These are phyloP conservation scores for Macrosiphum euphorbiae DNA, from an alignment of 2,888 invertebrate species.

Conservation along the genomic window DNA sequence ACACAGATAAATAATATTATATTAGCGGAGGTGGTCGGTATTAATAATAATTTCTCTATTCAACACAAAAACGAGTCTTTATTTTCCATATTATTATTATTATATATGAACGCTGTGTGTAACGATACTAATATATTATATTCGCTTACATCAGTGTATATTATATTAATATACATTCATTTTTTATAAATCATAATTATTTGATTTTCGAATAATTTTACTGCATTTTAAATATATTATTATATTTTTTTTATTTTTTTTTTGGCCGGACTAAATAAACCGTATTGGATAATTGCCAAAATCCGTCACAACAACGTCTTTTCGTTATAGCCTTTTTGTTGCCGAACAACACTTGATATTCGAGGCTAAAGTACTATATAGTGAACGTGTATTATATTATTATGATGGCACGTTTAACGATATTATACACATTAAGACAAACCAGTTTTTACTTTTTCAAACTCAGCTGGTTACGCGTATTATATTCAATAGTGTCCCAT, in stretches of 20 bases:
- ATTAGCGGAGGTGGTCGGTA: slow-evolving; percentile 1
- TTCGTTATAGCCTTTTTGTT: slow-evolving; percentile 18
- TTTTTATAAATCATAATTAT: not conserved
- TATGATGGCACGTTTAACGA: slow-evolving; percentile 24
- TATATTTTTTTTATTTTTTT: too few species aligned
- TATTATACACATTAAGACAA: slow-evolving; percentile 36
- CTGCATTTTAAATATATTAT: not conserved
- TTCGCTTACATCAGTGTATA: not conserved
- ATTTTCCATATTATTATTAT: not conserved
- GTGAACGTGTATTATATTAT: slow-evolving; percentile 42
- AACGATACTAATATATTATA: not conserved
- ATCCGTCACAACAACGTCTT: slow-evolving; percentile 14
- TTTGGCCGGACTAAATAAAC: not conserved
- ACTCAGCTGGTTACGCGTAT: not conserved
- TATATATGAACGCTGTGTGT: not conserved
- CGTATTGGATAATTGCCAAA: slow-evolving; percentile 44
- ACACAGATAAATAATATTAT: slow-evolving; percentile 11
- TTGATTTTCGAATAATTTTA: not conserved
- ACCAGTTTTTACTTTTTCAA: slow-evolving; percentile 48
- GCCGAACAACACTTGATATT: slow-evolving; percentile 33
- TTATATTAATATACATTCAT: not conserved
- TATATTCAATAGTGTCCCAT: not conserved
- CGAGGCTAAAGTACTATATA: slow-evolving; percentile 42
- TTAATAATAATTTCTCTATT: slow-evolving; percentile 14
- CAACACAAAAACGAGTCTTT: not conserved